phyloP scores from a whole-genome alignment of 2,888 invertebrate genomes.

The Neuroscelio doddi region DNA sequence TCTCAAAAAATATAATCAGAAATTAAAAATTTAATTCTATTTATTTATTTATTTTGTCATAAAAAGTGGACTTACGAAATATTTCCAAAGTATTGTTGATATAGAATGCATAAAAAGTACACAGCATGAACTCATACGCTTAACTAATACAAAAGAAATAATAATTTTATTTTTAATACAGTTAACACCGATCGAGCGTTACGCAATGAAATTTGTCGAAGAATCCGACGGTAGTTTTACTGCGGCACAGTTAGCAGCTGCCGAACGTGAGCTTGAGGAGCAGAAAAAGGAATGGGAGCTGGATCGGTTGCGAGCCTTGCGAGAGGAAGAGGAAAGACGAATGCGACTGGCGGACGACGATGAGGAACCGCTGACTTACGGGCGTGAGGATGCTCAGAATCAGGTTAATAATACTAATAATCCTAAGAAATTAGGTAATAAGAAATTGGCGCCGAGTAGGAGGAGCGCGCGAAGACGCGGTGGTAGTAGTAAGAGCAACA shows the following conservation, averaged over 20 bases:
- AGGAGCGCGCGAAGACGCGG: conserved; percentile 56
- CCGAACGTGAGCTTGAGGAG: conserved; percentile 89
- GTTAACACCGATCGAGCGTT: conserved; percentile 95
- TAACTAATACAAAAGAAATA: conserved; percentile 1
- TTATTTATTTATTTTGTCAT: too few relatives aligned
- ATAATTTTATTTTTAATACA: conserved; percentile 69
- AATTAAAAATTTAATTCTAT: too few relatives aligned
- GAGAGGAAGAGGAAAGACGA: conserved; percentile 79
- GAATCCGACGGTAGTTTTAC: conserved; percentile 84
- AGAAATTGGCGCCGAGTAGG: conserved; percentile 55
- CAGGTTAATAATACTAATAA: conserved; percentile 83
- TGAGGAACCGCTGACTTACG: conserved; percentile 81
- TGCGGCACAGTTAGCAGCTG: conserved; percentile 89
- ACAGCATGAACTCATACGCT: too few relatives aligned
- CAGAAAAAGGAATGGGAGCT: conserved; percentile 92
- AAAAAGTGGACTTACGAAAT: too few relatives aligned
- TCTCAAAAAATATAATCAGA: too few relatives aligned
- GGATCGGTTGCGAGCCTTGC: conserved; percentile 82
- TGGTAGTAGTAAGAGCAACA: conserved; percentile 35
- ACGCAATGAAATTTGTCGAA: conserved; percentile 95
- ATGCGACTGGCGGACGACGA: conserved; percentile 77
- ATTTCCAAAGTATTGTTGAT: too few relatives aligned
- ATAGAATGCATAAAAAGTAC: too few relatives aligned
- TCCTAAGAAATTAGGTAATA: conserved; percentile 64
- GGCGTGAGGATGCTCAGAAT: conserved; percentile 84